phyloP scores from a whole-genome alignment of 2,888 invertebrate species.

The Tenodera sinensis region DNA sequence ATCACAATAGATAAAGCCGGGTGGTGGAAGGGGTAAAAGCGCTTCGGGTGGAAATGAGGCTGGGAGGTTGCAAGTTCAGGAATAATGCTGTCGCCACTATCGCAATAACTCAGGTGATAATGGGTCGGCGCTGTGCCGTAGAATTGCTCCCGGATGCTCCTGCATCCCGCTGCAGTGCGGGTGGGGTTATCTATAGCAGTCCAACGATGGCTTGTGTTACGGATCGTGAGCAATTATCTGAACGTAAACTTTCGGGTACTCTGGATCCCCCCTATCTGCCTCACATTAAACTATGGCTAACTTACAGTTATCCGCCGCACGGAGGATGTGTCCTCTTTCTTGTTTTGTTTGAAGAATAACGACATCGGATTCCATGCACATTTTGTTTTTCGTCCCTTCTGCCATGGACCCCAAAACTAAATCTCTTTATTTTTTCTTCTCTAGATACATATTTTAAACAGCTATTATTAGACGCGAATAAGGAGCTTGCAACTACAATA shows the following conservation, averaged over 20 bases:
- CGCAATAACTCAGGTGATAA: slow-evolving; percentile 28
- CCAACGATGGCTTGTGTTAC: slow-evolving; percentile 13
- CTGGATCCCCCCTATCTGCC: neutral
- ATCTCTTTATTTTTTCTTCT: too few relatives aligned
- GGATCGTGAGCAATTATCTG: slow-evolving; percentile 13
- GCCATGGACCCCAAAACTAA: neutral
- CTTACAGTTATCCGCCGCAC: neutral
- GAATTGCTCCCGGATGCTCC: slow-evolving; percentile 10
- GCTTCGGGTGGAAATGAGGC: neutral
- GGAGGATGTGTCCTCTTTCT: neutral
- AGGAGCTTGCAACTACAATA: too few relatives aligned
- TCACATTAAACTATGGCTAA: neutral
- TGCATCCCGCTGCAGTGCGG: neutral
- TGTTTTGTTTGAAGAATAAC: neutral
- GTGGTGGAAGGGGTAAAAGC: slow-evolving; percentile 5
- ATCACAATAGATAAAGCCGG: slow-evolving; percentile 9
- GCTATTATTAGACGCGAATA: too few relatives aligned
- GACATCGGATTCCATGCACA: neutral
- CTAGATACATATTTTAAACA: too few relatives aligned
- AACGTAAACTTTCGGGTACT: slow-evolving; percentile 1
- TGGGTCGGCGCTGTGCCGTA: slow-evolving; percentile 6
- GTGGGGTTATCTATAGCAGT: slow-evolving; percentile 7
- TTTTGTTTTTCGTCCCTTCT: neutral
- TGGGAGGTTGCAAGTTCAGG: neutral
- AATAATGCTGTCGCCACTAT: slow-evolving; percentile 22